Evolutionary conservation across 2,888 invertebrate species (phyloP).

Genomic region (Scrobipalpa costella): DNA sequence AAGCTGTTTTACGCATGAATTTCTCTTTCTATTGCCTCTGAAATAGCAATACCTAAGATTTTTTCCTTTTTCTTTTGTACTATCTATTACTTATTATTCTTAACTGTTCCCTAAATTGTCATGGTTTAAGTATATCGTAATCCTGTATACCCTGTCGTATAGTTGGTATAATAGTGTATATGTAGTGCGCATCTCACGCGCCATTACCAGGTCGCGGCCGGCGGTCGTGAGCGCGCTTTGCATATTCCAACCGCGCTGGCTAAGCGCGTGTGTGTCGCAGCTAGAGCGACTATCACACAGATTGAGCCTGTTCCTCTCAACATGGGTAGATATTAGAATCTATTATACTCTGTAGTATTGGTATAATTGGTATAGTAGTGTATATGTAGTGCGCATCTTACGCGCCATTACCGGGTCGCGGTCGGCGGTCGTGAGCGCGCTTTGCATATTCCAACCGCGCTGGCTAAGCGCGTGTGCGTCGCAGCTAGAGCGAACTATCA

Average conservation of each 20-base stretch:
- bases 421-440: slow-evolving; percentile 67
- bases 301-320: too few relatives aligned
- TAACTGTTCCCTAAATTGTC: background rate
- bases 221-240: slow-evolving; percentile 75
- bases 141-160: background rate
- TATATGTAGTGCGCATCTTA: slow-evolving; percentile 51
- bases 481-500: background rate
- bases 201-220: slow-evolving; percentile 55
- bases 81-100: background rate
- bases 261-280: slow-evolving; percentile 47
- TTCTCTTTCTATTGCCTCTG: too few relatives aligned
- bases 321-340: background rate
- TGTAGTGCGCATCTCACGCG: slow-evolving; percentile 62
- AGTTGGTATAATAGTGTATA: background rate
- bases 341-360: background rate
- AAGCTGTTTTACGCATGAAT: too few relatives aligned
- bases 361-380: background rate
- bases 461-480: slow-evolving; percentile 52
- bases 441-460: slow-evolving; percentile 77
- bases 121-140: background rate
- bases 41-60: too few relatives aligned
- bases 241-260: slow-evolving; percentile 73
- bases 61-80: background rate
- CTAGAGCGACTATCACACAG: background rate
- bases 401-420: slow-evolving; percentile 65